phyloP scores from a whole-genome alignment of 2,797 vertebrate species.

The Corythornis leucogaster region DNA sequence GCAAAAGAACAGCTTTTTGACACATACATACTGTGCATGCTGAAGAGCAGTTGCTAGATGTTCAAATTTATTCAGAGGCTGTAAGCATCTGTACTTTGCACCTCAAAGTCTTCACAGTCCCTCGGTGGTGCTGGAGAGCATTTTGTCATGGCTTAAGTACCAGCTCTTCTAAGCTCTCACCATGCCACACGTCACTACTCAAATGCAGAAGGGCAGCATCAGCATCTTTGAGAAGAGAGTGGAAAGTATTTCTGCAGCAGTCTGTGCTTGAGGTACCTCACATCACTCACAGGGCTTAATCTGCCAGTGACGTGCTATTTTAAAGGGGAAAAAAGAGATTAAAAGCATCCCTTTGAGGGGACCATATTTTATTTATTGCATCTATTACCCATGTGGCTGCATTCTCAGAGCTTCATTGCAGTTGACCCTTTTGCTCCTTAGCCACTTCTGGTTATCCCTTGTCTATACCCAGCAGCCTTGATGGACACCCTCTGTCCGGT shows the following conservation, averaged over 20 bases:
- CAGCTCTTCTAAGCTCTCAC: neutral
- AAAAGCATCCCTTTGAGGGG: neutral
- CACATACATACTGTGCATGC: neutral
- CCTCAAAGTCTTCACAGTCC: neutral
- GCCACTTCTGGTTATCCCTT: neutral
- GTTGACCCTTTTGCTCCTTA: neutral
- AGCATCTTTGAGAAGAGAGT: slow-evolving; percentile 4
- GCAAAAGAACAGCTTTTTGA: neutral
- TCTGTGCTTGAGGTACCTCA: neutral
- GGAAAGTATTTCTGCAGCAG: slow-evolving; percentile 19
- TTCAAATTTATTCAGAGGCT: slow-evolving; percentile 23
- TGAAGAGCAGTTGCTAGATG: neutral
- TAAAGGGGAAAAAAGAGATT: neutral
- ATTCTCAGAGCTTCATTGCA: neutral
- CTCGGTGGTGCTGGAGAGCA: neutral
- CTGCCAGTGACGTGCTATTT: neutral
- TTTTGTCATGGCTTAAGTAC: neutral
- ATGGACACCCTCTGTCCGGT: neutral
- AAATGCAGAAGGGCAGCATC: neutral
- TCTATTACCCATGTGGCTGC: neutral
- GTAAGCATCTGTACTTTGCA: slow-evolving; percentile 20
- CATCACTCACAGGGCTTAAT: neutral
- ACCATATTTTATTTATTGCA: neutral
- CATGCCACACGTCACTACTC: neutral
- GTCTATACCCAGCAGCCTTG: neutral